Base-by-base conservation (phyloP, 2,797 vertebrate genomes). In the Muscicapa striata region DNA sequence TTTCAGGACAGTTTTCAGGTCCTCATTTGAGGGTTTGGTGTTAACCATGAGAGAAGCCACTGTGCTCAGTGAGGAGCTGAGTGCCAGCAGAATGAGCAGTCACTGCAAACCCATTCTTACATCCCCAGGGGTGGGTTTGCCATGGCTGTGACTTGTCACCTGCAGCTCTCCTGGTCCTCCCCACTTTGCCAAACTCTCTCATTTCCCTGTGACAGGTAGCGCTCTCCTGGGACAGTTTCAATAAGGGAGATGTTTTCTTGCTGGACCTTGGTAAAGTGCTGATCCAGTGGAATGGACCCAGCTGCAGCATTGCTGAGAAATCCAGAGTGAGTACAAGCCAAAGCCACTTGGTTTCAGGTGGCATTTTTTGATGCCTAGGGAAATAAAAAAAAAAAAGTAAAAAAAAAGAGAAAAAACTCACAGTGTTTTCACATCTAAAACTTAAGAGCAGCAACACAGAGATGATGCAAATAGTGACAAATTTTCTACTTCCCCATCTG, bases 261-360 rank as follows among this genome's bases (percentile, higher is more conserved):
- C 94, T 99, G 97, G 99, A 99, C 88, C 97, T 98, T 7, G 99
- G 99, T 21, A 99, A 99, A 93, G 97, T 98, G 84, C 98, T 99
- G 26, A 98, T 99, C 93, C 99, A 99, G 95, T 99, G 99, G 99
- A 99, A 99, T 0, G 98, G 99, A 11, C 98, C 98, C n/a, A 98
- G 97, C 76, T 99, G 99, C 98, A 99, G 98, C 98, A 98, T 98
- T 92, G 97, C 98, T 40, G 99, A 99, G 95, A 99, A 98, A 94
- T 96, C 99, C 34, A 98, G 98, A 97, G 99, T 99, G 34, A 96
- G 97, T 97, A 46, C 7, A 27, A 52, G 24, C 1, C 4, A 77
- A 92, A 95, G 3, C 5, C 45, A 18, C 5, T 32, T 41, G 1
- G 17, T 59, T 84, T 77, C 18, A 45, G 10, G 30, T 4, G 2